Percentiles rank a stretch among this genome's conserved stretches.
Conservation (phyloP, 2,113 vertebrate species). For the Apeltes quadracus region DNA sequence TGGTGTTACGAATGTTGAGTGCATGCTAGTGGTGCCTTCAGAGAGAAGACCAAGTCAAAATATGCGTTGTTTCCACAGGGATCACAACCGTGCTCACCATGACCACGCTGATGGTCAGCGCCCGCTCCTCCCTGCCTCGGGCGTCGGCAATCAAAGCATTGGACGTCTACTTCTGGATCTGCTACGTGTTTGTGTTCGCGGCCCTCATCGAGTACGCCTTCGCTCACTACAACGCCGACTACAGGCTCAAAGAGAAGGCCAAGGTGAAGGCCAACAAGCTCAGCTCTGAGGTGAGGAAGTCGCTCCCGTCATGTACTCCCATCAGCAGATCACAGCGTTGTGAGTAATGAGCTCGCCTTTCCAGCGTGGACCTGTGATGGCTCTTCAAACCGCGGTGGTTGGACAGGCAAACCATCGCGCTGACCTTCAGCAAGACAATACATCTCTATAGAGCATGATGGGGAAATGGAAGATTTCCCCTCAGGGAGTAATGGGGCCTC, state of each 20-base stretch:
- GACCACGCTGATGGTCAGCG: constrained; percentile 98
- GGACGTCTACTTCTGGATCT: constrained; percentile 99
- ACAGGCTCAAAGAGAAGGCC: constrained; percentile 92
- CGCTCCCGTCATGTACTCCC: constrained; percentile 8
- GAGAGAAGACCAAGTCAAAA: background rate
- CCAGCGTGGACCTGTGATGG: background rate
- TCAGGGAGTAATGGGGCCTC: constrained; percentile 16
- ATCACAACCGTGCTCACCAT: constrained; percentile 98
- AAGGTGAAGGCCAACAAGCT: constrained; percentile 87
- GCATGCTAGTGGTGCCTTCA: background rate
- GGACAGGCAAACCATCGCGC: constrained; percentile 39
- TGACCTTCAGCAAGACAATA: constrained; percentile 52
- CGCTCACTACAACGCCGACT: constrained; percentile 97
- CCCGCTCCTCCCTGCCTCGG: constrained; percentile 91
- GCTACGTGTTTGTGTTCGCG: constrained; percentile 97
- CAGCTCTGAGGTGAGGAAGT: constrained; percentile 82
- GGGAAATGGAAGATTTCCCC: constrained; percentile 8
- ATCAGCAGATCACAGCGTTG: constrained; percentile 27
- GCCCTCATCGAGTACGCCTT: constrained; percentile 97
- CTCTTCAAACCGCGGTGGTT: constrained; percentile 7
- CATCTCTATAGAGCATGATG: constrained; percentile 22
- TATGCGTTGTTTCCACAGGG: constrained; percentile 74
- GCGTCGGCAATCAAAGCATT: constrained; percentile 96
- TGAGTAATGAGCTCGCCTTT: constrained; percentile 41
- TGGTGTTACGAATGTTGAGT: background rate